Evolutionary conservation across 37 sponge, comb jelly and placozoan species (phyloP), one percentile per base, ranked within the genome.

Genomic region (Aphrocallistes beatrix): DNA sequence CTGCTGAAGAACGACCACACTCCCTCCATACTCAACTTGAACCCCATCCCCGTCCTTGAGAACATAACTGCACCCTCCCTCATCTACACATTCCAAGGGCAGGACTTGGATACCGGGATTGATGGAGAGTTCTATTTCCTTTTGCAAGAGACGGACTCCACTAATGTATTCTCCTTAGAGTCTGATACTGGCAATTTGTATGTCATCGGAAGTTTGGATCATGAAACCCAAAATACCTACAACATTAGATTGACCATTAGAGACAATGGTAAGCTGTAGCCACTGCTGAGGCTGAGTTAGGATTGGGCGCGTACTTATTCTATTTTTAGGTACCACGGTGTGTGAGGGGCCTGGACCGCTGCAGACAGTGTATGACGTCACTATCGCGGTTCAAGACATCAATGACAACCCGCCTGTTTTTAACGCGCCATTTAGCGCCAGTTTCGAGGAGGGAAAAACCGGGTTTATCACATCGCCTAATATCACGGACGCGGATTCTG

Each of bases 91-190:
- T 28, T 60, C 75, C 25, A 8, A 13, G 75, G 75, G n/a, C 34
- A 6, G 25, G 75, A 60, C 34, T 30, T 60, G 75, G 75, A 60
- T 13, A 19, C 75, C 6, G 75, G 75, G 8, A 13, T 60, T 3
- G 75, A 60, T 13, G 75, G 75, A 60, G 75, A 60, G 34, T 60
- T 60, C 75, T 60, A 60, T 13, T 60, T 60, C 34, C 75, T 19
- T 19, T 13, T 60, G 34, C 17, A 60, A 13, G 34, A 60, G 34
- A 60, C 34, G 34, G 75, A 60, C 75, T 60, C 75, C 3, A 28
- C 34, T 8, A 13, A 3, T 60, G 34, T 32, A 30, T 60, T 60
- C 75, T 32, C 25, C n/a, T 30, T 60, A 3, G 32, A 60, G 17
- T 25, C 28, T 13, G 45, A 6, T 13, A 60, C 75, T 13, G 75